Percentiles rank a stretch among this genome's conserved stretches.
phyloP scores from a whole-genome alignment of 2,888 invertebrate genomes.

The Entomobrya proxima region DNA sequence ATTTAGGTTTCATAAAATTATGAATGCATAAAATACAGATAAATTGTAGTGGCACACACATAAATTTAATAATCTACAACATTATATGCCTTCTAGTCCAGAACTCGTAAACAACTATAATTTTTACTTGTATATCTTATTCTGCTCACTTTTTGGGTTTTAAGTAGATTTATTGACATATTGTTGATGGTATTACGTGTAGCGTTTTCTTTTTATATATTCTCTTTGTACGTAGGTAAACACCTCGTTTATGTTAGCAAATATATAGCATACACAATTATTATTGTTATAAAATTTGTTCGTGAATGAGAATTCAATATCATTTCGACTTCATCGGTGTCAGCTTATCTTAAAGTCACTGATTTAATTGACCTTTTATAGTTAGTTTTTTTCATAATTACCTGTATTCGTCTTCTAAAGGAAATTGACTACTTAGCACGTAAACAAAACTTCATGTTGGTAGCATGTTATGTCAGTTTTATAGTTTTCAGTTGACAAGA shows the following conservation, averaged over 20 bases:
- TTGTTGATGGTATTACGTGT: not conserved
- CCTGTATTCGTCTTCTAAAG: no score
- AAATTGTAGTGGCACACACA: slow-evolving; percentile 18
- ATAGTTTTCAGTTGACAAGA: no score
- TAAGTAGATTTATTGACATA: not conserved
- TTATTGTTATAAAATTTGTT: no score
- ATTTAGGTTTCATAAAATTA: not conserved
- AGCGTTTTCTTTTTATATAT: not conserved
- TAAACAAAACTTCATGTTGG: no score
- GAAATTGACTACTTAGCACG: no score
- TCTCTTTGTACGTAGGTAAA: slow-evolving; percentile 37
- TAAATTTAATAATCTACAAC: not conserved
- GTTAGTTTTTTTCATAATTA: no score
- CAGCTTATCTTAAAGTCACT: no score
- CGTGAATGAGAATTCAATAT: no score
- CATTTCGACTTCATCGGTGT: no score
- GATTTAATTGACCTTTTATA: no score
- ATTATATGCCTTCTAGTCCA: not conserved
- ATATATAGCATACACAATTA: not conserved
- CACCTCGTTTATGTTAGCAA: not conserved
- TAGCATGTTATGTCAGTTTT: no score
- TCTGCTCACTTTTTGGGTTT: not conserved
- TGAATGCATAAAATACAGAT: not conserved
- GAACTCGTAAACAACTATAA: not conserved
- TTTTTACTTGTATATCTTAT: not conserved